Conservation (phyloP, 2,113 vertebrate species). For the Chionodraco myersi region DNA sequence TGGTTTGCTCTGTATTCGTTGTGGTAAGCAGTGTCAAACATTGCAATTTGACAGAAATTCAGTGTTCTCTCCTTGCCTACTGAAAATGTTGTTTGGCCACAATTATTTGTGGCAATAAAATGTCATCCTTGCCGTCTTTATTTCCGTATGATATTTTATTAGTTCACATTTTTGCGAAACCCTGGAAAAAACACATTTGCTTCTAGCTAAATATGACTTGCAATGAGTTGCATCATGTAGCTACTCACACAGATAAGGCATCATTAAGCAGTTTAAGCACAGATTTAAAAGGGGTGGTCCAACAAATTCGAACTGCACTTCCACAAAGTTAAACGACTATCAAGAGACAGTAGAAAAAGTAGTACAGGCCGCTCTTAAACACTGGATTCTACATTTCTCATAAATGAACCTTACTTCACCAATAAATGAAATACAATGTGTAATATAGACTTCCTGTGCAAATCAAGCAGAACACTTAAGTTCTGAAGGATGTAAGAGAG, state of each 20-base stretch:
- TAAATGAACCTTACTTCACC: not conserved
- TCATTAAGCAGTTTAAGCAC: not conserved
- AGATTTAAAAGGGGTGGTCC: not conserved
- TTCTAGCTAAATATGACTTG: conserved; percentile 24
- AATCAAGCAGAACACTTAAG: too few species aligned
- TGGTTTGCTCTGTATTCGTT: conserved; percentile 17
- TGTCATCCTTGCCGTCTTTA: not conserved
- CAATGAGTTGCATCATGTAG: conserved; percentile 40
- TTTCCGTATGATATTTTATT: not conserved
- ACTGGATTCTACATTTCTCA: not conserved
- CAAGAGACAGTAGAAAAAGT: not conserved
- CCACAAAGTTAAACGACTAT: not conserved
- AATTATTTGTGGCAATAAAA: not conserved
- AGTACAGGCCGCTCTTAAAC: not conserved
- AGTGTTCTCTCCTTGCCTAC: not conserved
- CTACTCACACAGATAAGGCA: not conserved
- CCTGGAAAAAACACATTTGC: not conserved
- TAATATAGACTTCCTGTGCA: too few species aligned
- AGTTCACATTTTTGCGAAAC: conserved; percentile 1
- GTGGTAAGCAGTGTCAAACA: not conserved
- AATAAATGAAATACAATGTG: too few species aligned
- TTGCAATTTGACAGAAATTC: conserved; percentile 19
- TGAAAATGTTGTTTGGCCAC: not conserved
- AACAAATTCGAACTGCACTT: not conserved
- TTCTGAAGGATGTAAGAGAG: too few species aligned